Evolutionary conservation across 2,113 vertebrate genomes (phyloP).

Genomic region (Cyrtonyx montezumae): DNA sequence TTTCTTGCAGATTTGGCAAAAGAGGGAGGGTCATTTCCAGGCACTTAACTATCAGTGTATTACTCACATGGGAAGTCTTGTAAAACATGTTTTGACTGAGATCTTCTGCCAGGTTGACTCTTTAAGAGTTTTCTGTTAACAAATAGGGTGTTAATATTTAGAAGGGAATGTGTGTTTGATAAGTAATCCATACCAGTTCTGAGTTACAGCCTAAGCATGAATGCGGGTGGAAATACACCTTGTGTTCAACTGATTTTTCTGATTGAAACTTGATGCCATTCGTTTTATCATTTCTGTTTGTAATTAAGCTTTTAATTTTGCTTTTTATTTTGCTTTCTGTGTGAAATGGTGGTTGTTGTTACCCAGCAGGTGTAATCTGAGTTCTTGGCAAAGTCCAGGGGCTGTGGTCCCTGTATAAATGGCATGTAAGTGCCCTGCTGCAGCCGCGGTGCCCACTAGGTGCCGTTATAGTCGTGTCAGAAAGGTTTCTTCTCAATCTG

Average conservation of each 20-base stretch:
- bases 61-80: neutral
- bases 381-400: neutral
- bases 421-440: neutral
- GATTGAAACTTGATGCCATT: neutral
- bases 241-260: accelerated
- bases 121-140: neutral
- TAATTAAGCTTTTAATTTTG: neutral
- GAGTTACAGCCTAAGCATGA: neutral
- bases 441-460: neutral
- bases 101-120: neutral
- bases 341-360: neutral
- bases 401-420: neutral
- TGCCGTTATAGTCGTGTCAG: neutral
- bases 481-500: neutral
- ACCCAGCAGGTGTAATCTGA: neutral
- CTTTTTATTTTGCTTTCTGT: neutral
- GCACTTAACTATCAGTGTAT: neutral
- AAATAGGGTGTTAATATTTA: neutral
- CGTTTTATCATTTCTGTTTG: neutral
- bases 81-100: neutral
- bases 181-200: neutral
- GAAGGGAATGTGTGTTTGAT: neutral
- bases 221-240: accelerated
- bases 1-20: neutral
- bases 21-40: neutral